A percentile compares a stretch with the other conserved stretches of the same genome.
phyloP scores from a whole-genome alignment of 2,113 vertebrate species.

The zebrafish (Danio rerio) region DNA sequence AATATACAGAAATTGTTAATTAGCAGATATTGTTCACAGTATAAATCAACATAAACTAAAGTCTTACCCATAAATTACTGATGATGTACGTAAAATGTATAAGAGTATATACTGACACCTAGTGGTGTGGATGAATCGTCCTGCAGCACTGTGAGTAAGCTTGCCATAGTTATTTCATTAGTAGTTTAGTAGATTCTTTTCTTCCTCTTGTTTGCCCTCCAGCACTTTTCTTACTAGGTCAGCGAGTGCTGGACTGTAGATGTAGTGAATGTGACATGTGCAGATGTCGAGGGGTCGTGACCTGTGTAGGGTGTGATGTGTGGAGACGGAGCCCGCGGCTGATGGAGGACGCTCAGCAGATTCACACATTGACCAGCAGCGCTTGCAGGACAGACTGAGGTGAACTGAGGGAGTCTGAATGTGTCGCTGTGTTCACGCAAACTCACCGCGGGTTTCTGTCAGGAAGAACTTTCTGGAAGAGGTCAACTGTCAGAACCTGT shows the following conservation, averaged over 20 bases:
- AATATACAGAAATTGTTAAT: too few relatives aligned
- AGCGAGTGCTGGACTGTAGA: background rate
- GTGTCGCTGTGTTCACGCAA: conserved; percentile 1
- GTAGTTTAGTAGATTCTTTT: background rate
- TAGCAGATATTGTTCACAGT: too few relatives aligned
- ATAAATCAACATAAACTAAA: too few relatives aligned
- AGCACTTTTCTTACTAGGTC: background rate
- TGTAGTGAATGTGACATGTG: background rate
- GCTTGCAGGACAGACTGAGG: background rate
- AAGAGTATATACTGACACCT: background rate
- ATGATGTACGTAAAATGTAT: too few relatives aligned
- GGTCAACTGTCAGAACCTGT: conserved; percentile 8
- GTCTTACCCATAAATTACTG: too few relatives aligned
- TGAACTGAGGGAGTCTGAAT: background rate
- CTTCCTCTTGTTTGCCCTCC: background rate
- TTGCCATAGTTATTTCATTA: background rate
- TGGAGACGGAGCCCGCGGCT: conserved; percentile 5
- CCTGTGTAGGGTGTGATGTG: conserved; percentile 5
- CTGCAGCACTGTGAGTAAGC: background rate
- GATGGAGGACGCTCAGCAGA: background rate
- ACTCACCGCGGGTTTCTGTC: conserved; percentile 11
- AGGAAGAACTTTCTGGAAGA: background rate
- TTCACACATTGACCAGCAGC: conserved; percentile 2
- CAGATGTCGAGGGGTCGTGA: conserved; percentile 14
- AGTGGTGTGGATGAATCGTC: background rate